A percentile compares a stretch with the other conserved stretches of the same genome.
These are phyloP conservation scores for Gambusia affinis DNA, from an alignment of 2,113 vertebrate species.

Conservation along the genomic window DNA sequence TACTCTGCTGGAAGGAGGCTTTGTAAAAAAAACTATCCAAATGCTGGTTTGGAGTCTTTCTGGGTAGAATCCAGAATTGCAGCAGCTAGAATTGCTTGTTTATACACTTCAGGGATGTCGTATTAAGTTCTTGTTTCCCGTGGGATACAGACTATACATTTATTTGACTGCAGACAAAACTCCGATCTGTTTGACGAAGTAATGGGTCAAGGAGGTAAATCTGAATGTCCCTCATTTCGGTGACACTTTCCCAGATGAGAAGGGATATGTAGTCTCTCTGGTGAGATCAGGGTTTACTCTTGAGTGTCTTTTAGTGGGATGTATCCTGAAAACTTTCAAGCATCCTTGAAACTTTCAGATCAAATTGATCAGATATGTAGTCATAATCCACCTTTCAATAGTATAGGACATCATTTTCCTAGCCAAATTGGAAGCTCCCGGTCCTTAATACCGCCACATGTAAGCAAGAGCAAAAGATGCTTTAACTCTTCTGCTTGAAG, in stretches of 20 bases:
- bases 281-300: not conserved
- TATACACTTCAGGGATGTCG: not conserved
- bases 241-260: not conserved
- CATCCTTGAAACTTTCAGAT: not conserved
- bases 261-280: not conserved
- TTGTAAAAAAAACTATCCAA: slow-evolving; percentile 36
- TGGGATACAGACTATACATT: no score
- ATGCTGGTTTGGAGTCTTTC: slow-evolving; percentile 23
- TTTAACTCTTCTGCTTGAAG: not conserved
- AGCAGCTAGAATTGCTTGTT: not conserved
- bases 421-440: not conserved
- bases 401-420: not conserved
- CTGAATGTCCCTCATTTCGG: not conserved
- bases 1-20: slow-evolving; percentile 11
- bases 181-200: not conserved
- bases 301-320: not conserved
- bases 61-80: not conserved
- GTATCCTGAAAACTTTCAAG: not conserved
- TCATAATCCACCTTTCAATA: not conserved
- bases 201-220: not conserved
- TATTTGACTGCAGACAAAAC: not conserved
- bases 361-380: not conserved
- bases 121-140: not conserved
- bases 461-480: not conserved
- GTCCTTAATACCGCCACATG: not conserved